A percentile compares a stretch with the other conserved stretches of the same genome.
These are phyloP conservation scores for Ashinkailepas kermadecensis DNA, from an alignment of 2,888 invertebrate species.

Conservation along the genomic window DNA sequence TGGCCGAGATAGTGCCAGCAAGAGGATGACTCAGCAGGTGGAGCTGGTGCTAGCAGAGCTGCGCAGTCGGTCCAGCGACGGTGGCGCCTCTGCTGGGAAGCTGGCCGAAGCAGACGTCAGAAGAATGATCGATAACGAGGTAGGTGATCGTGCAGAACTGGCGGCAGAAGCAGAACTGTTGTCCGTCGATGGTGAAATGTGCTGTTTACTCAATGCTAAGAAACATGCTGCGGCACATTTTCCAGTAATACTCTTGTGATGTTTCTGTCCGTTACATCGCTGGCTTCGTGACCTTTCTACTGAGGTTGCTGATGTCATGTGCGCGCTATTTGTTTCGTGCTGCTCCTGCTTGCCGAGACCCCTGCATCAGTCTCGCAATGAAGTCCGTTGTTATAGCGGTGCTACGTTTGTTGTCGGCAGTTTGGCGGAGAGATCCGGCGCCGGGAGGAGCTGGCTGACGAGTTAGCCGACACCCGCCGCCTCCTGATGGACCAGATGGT, in stretches of 20 bases:
- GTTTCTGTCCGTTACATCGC: neutral
- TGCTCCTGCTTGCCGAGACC: too few species aligned
- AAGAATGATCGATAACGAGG: neutral
- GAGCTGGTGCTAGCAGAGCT: neutral
- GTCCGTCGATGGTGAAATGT: too few species aligned
- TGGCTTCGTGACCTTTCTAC: too few species aligned
- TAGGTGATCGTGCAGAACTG: neutral
- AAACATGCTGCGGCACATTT: too few species aligned
- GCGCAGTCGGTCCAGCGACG: neutral
- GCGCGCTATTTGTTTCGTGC: too few species aligned
- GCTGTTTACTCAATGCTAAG: too few species aligned
- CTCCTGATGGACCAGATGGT: conserved; percentile 1
- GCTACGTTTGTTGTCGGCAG: neutral
- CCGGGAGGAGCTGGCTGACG: neutral
- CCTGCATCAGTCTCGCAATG: too few species aligned
- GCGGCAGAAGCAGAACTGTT: too few species aligned
- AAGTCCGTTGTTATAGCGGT: too few species aligned
- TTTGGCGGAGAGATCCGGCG: neutral
- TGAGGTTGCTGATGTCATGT: too few species aligned
- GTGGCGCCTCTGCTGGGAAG: neutral
- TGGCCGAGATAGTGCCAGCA: neutral
- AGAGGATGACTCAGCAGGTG: neutral
- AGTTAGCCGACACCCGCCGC: neutral
- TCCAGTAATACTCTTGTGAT: neutral
- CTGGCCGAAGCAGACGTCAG: neutral